Percentiles rank a stretch among this genome's conserved stretches.
phyloP scores from a whole-genome alignment of 2,113 vertebrate species.

The Myrmecophaga tridactyla region DNA sequence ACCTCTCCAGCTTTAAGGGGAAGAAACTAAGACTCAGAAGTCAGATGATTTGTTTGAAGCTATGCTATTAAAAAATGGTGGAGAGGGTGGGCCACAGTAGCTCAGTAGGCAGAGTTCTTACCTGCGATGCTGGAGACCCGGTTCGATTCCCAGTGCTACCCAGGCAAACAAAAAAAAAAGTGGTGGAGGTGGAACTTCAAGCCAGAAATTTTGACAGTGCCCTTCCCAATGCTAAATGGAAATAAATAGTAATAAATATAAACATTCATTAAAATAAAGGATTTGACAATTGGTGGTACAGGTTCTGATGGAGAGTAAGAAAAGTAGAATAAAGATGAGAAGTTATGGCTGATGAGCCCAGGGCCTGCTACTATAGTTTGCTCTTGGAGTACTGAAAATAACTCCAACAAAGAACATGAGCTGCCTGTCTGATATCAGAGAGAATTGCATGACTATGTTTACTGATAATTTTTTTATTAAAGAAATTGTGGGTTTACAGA shows the following conservation, averaged over 20 bases:
- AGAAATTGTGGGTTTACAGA: too few species aligned
- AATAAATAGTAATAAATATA: neutral
- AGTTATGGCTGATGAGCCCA: neutral
- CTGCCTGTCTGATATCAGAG: neutral
- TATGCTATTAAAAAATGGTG: neutral
- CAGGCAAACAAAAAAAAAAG: too few species aligned
- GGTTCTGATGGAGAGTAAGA: neutral
- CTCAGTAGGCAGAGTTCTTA: too few species aligned
- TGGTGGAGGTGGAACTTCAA: neutral
- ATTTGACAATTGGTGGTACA: neutral
- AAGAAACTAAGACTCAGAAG: neutral
- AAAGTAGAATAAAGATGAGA: neutral
- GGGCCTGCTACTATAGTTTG: neutral
- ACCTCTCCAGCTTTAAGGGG: neutral
- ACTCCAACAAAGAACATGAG: neutral
- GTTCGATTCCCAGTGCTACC: too few species aligned
- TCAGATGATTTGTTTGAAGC: neutral
- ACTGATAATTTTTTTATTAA: too few species aligned
- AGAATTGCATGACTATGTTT: neutral
- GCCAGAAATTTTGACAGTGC: neutral
- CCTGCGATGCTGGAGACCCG: too few species aligned
- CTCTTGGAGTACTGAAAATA: neutral
- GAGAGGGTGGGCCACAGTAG: too few species aligned
- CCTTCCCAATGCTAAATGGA: neutral
- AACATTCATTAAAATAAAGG: neutral